These are phyloP conservation scores for Arvicanthis niloticus DNA, from an alignment of 2,113 vertebrate genomes.

Conservation along the genomic window DNA sequence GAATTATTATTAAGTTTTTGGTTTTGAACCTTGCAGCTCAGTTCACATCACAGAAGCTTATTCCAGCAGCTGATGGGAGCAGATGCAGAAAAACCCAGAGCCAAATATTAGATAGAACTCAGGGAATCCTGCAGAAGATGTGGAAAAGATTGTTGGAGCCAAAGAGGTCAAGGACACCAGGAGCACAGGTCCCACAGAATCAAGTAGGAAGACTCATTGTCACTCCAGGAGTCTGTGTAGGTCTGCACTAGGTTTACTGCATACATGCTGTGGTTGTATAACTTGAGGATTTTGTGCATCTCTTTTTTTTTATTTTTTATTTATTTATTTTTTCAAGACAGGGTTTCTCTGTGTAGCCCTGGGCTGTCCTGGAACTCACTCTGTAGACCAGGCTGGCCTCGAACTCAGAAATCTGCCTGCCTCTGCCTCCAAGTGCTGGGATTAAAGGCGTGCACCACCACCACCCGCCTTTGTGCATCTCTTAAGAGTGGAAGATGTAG, in stretches of 20 bases:
- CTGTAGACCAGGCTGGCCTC: too few species aligned
- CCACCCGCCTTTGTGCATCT: not conserved
- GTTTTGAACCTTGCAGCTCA: not conserved
- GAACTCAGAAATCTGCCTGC: too few species aligned
- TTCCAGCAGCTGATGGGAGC: not conserved
- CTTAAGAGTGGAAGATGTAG: not conserved
- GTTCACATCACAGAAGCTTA: not conserved
- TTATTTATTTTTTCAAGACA: too few species aligned
- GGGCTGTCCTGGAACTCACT: too few species aligned
- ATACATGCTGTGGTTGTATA: not conserved
- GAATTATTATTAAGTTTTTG: not conserved
- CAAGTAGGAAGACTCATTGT: not conserved
- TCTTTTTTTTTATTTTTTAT: too few species aligned
- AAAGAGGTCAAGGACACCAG: not conserved
- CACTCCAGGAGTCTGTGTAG: not conserved
- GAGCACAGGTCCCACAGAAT: not conserved
- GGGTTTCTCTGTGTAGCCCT: too few species aligned
- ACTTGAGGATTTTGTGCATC: not conserved
- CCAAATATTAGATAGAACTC: not conserved
- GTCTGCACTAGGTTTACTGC: not conserved
- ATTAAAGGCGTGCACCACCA: too few species aligned
- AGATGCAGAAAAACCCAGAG: not conserved
- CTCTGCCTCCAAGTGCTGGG: too few species aligned
- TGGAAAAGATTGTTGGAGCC: not conserved
- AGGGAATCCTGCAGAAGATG: not conserved